These are phyloP conservation scores for Cettia cetti DNA, from an alignment of 2,113 vertebrate species.

Conservation along the genomic window DNA sequence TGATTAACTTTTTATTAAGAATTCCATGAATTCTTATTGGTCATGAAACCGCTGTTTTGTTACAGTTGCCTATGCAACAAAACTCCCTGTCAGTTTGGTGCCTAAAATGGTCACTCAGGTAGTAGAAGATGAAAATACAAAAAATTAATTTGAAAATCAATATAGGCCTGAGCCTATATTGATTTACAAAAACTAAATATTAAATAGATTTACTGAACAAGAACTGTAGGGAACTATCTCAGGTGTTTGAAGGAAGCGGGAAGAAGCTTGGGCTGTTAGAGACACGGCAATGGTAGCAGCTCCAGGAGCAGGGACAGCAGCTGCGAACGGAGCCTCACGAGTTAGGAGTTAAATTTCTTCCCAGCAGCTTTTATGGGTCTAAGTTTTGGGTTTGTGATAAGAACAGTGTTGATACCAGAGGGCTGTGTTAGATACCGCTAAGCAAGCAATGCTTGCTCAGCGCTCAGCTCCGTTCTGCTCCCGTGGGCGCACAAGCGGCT, in stretches of 20 bases:
- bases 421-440: accelerated
- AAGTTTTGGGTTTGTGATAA: background rate
- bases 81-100: background rate
- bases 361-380: too few species aligned
- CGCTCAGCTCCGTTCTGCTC: accelerated
- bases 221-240: background rate
- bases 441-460: too few species aligned
- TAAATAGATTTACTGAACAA: background rate
- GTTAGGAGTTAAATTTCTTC: background rate
- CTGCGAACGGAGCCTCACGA: accelerated
- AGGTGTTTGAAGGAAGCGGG: accelerated
- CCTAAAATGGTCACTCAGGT: background rate
- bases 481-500: accelerated
- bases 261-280: background rate
- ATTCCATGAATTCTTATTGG: background rate
- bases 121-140: background rate
- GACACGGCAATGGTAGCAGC: background rate
- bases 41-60: accelerated
- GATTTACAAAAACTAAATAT: background rate
- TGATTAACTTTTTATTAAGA: background rate
- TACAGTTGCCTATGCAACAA: background rate
- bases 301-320: background rate
- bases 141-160: background rate
- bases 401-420: background rate
- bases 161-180: background rate